Conservation (phyloP, 2,888 invertebrate species). For the Scaptomyza polygonia region DNA sequence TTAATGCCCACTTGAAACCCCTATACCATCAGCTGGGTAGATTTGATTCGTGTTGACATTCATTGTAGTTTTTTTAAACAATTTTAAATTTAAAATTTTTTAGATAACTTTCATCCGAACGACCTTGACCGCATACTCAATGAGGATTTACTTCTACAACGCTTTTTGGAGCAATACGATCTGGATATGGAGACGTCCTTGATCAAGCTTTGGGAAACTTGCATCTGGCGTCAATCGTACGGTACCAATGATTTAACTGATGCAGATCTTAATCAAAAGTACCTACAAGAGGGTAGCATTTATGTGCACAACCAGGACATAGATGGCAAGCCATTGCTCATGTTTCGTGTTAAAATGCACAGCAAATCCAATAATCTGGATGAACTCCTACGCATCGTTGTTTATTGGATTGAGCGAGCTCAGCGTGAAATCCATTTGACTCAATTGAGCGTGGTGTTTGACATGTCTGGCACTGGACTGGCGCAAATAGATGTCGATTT, state of each 20-base stretch:
- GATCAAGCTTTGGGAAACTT: constrained; percentile 91
- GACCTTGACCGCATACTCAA: constrained; percentile 90
- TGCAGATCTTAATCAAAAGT: constrained; percentile 88
- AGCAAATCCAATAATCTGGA: constrained; percentile 90
- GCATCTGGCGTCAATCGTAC: constrained; percentile 92
- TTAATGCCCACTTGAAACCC: neutral
- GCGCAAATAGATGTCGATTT: constrained; percentile 96
- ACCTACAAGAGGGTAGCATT: constrained; percentile 90
- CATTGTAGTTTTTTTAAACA: neutral
- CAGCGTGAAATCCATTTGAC: constrained; percentile 89
- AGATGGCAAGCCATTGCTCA: constrained; percentile 90
- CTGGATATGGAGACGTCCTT: constrained; percentile 88
- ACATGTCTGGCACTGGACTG: constrained; percentile 94
- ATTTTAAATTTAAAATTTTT: neutral
- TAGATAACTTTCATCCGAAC: constrained; percentile 86
- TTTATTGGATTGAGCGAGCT: constrained; percentile 89
- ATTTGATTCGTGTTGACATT: no score
- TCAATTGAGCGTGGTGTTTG: constrained; percentile 93
- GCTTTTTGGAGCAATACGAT: constrained; percentile 90
- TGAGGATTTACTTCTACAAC: constrained; percentile 89
- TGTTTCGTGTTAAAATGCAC: constrained; percentile 93
- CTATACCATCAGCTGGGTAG: no score
- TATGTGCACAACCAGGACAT: constrained; percentile 92
- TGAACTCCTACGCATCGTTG: constrained; percentile 91
- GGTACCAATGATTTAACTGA: constrained; percentile 91